Base-by-base conservation (phyloP, 2,888 invertebrate genomes). In the Leistus spinibarbis region DNA sequence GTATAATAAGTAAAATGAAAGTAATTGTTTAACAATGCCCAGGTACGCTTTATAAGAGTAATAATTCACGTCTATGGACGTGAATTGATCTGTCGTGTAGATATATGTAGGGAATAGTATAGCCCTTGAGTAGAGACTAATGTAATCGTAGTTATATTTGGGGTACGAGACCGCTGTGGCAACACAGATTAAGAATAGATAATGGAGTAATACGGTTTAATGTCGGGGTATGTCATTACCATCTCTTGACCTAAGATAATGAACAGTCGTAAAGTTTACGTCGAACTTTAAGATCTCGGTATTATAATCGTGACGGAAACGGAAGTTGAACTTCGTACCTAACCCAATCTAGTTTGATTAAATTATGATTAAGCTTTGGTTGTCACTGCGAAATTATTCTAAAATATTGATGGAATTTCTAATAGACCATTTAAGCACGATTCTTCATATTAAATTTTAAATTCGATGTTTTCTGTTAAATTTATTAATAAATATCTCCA, bases 161-260 rank as follows among this genome's bases (percentile, higher is more conserved):
- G 53, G 16, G 13, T 16, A 20, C 64, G 13, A 20, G 64, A 23
- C 17, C 27, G 64, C 66, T 40, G 17, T 53, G 27, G 56, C 40
- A 66, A 56, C 66, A 65, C 66, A 72, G 66, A 72, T 66, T 72
- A 72, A 72, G 72, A 72, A 72, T 72, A 57, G 66, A 72, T 72
- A 72, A 72, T 72, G 72, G 72, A 57, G 72, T 56, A 72, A 72
- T 72, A 72, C 56, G 72, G 72, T 72, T 66, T 72, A 72, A 72
- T 72, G 66, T 65, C 53, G 56, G 72, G 40, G 72, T 56, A 27
- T 20, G 66, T 72, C 72, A 66, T 72, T 72, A 72, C 72, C 72
- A 66, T 65, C 57, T 72, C 72, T 72, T 72, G 66, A 72, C 72
- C 72, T 72, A 27, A 72, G 56, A 66, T 72, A 72, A 66, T 72